A percentile compares a stretch with the other conserved stretches of the same genome.
These are phyloP conservation scores for Lutjanus erythropterus DNA, from an alignment of 2,113 vertebrate genomes.

Conservation along the genomic window DNA sequence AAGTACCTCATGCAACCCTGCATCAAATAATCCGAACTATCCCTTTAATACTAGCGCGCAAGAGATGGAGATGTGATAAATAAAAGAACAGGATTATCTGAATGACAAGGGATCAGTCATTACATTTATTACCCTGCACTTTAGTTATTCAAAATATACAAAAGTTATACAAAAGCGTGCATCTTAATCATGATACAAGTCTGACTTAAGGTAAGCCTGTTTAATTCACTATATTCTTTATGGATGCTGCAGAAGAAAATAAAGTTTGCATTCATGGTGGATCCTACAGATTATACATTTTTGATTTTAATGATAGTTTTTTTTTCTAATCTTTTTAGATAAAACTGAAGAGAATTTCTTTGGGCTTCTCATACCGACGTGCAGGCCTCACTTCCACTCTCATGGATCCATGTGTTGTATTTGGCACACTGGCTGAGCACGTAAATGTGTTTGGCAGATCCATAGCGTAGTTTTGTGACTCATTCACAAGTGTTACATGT, in stretches of 20 bases:
- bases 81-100: too few relatives aligned
- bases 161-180: neutral
- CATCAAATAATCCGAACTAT: too few relatives aligned
- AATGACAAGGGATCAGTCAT: too few relatives aligned
- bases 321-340: slow-evolving; percentile 24
- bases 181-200: neutral
- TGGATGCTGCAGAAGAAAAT: neutral
- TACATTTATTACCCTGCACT: too few relatives aligned
- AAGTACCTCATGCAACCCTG: too few relatives aligned
- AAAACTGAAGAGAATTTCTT: slow-evolving; percentile 26
- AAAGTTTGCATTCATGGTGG: neutral
- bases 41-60: too few relatives aligned
- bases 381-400: slow-evolving; percentile 41
- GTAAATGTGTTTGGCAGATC: slow-evolving; percentile 69
- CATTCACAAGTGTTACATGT: slow-evolving; percentile 69
- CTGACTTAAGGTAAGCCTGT: neutral
- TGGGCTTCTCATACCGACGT: slow-evolving; percentile 33
- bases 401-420: slow-evolving; percentile 60
- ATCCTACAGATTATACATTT: neutral
- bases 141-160: too few relatives aligned
- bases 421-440: slow-evolving; percentile 55
- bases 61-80: too few relatives aligned
- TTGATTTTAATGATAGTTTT: neutral
- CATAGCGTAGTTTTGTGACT: slow-evolving; percentile 58
- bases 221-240: neutral